Base-by-base conservation (phyloP, 2,888 invertebrate species). In the Scelioninae gen. 2 region DNA sequence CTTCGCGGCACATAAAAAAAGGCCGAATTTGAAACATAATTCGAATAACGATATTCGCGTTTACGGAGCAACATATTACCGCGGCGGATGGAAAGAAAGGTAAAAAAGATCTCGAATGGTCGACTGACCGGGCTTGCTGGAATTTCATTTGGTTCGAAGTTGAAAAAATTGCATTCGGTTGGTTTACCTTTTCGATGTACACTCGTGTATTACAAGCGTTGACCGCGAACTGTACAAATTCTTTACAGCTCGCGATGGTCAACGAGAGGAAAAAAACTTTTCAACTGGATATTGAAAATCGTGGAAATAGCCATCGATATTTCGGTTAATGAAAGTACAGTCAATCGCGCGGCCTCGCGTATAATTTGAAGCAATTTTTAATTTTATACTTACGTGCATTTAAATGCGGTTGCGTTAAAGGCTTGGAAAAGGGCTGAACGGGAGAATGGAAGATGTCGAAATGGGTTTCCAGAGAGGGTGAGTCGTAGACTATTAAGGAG, bases 371-470 rank as follows among this genome's bases (percentile, higher is more conserved):
- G 43, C 41, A 43, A 73, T 64, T 73, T 73, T 69, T 69, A 68
- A 68, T 68, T 71, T 63, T 60, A 50, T 67, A 55, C 41, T 43
- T 41, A 43, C 25, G 64, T 52, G 60, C 35, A 72, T 68, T 68
- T 58, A 68, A 64, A 71, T 68, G 75, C 37, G 70, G 73, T 70
- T 60, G 67, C 65, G 60, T 64, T 57, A 33, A 65, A 61, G 45
- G 67, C 50, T 70, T 70, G 58, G 65, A 70, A 63, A 73, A 73
- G 55, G 64, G 53, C 74, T 68, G 69, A 75, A 73, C 43, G 67
- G 65, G 52, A 57, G 67, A 75, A 73, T 61, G 72, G 65, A 65
- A 70, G 69, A 75, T 71, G 73, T 75, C 61, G 73, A 71, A 76
- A 76, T 71, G 68, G 73, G 60, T 71, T 73, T 64, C 52, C 28